Conservation (phyloP, 1,140 invertebrate genomes). For the Oreohelix idahoensis region DNA sequence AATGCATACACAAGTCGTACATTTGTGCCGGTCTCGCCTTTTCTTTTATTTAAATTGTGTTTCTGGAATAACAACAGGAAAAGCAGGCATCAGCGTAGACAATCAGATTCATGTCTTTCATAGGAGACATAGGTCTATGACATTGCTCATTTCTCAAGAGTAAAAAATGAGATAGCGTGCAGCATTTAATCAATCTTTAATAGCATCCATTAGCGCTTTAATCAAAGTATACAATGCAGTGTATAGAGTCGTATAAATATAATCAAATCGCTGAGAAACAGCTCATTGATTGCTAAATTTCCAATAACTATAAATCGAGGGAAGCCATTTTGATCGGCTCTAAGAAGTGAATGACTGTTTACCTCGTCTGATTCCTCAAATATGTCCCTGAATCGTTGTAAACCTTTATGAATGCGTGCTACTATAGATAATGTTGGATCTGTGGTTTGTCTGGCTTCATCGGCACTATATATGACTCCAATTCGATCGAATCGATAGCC, state of each 20-base stretch:
- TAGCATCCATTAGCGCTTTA: neutral
- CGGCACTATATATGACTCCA: constrained; percentile 64
- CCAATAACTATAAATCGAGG: constrained; percentile 25
- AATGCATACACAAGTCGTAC: too few species aligned
- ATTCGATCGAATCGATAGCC: constrained; percentile 70
- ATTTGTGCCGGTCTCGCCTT: too few species aligned
- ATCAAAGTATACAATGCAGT: neutral
- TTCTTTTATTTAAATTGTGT: too few species aligned
- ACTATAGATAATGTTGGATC: constrained; percentile 61
- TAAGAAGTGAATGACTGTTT: constrained; percentile 45
- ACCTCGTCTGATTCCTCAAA: constrained; percentile 74
- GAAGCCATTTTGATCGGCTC: constrained; percentile 49
- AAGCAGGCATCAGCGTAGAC: too few species aligned
- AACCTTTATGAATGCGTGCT: constrained; percentile 67
- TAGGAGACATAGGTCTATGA: too few species aligned
- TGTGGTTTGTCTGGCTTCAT: constrained; percentile 60
- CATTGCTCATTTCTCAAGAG: too few species aligned
- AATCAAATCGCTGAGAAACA: neutral
- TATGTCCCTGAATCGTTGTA: constrained; percentile 71
- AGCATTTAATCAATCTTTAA: neutral
- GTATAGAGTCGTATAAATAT: neutral
- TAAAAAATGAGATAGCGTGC: neutral
- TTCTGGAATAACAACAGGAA: too few species aligned
- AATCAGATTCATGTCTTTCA: too few species aligned
- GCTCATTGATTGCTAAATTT: constrained; percentile 3